Evolutionary conservation across 2,797 vertebrate genomes (phyloP), one percentile per base, ranked within the genome.

Genomic region (Allobates femoralis): DNA sequence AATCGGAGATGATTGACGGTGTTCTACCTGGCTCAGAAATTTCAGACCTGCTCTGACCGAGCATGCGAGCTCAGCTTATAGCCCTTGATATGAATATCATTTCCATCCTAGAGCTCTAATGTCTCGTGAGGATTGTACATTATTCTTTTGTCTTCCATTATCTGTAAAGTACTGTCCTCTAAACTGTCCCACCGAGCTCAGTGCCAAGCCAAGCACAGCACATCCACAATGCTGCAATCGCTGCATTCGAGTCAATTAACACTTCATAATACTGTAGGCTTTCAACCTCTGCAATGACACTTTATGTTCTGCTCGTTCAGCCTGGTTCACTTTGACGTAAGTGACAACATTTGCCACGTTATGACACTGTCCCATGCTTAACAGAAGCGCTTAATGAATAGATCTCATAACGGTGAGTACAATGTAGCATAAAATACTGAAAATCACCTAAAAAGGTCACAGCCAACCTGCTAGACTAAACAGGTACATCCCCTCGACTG

Each of bases 21-120:
- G 23, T 23, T 41, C 79, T 75, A 64, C 60, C 73, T 50, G 71
- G 28, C 26, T 30, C 16, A 16, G 62, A 85, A 79, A 81, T 80
- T 67, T 76, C 83, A 15, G 77, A 19, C 56, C 85, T 67, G 56
- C 85, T 86, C 71, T 30, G 73, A 51, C 71, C 71, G 32, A 55
- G 53, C 69, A 28, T 58, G 34, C n/a, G 50, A 75, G 76, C 41
- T 56, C n/a, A 34, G 37, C 85, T 86, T 82, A 67, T 77, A 41
- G 62, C 79, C 64, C 79, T 82, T 77, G 79, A 76, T 82, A 77
- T 86, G 62, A 86, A 86, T 86, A 86, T 86, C 23, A 83, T 86
- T 86, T 86, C 85, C 73, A 77, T 77, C 58, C 71, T 16, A 66
- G 79, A 86, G 56, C 85, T 23, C 53, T 86, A 86, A 86, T 86